phyloP scores from a whole-genome alignment of 2,888 invertebrate genomes.

The Spilosoma lubricipeda region DNA sequence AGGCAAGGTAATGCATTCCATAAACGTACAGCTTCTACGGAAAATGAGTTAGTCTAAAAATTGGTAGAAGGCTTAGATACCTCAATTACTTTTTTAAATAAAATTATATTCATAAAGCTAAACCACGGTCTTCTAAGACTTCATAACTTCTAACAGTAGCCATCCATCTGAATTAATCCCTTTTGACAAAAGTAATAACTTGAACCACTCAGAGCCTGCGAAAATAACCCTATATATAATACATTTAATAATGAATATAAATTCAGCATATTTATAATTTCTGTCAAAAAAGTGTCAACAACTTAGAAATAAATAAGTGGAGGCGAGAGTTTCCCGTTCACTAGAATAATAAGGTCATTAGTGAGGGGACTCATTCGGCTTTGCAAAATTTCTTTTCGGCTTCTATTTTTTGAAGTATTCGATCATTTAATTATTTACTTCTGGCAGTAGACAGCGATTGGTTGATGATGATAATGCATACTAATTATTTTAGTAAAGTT shows the following conservation, averaged over 20 bases:
- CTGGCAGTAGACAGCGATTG: no score
- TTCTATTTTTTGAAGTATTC: no score
- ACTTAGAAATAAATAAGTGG: slow-evolving; percentile 51
- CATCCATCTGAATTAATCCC: slow-evolving; percentile 14
- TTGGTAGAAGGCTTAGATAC: no score
- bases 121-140: neutral
- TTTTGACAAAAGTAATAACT: slow-evolving; percentile 9
- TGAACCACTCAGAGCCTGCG: neutral
- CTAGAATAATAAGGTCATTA: slow-evolving; percentile 54
- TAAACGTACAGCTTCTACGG: no score
- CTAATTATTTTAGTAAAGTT: no score
- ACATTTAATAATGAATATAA: slow-evolving; percentile 51
- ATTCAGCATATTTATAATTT: slow-evolving; percentile 58
- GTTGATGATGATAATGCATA: no score
- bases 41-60: no score
- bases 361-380: slow-evolving; percentile 34
- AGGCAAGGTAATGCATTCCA: no score
- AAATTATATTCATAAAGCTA: neutral
- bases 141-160: neutral
- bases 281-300: slow-evolving; percentile 51
- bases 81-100: neutral
- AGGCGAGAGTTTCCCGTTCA: slow-evolving; percentile 40
- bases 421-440: no score
- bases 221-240: slow-evolving; percentile 13
- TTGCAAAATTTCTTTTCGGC: slow-evolving; percentile 15